Conservation (phyloP, 2,888 invertebrate genomes). For the Platycheirus albimanus region DNA sequence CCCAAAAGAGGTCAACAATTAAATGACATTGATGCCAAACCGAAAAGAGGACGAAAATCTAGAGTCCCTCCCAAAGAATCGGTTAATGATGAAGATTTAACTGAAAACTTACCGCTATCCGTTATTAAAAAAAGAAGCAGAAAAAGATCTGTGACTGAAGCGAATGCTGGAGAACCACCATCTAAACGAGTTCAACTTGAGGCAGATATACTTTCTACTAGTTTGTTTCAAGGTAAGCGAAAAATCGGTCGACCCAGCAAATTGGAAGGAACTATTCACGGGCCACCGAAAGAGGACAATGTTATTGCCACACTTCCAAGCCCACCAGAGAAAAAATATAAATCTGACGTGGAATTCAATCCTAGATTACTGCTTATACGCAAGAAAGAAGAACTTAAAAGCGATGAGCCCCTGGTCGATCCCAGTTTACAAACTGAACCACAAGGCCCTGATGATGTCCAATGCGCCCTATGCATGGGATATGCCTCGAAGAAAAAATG, state of each 20-base stretch:
- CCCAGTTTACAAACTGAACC: constrained; percentile 20
- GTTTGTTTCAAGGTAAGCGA: neutral
- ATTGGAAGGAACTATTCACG: neutral
- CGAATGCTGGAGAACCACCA: constrained; percentile 20
- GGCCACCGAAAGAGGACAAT: neutral
- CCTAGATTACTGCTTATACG: constrained; percentile 78
- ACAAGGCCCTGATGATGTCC: constrained; percentile 57
- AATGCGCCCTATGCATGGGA: constrained; percentile 80
- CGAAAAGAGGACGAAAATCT: neutral
- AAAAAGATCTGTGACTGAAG: constrained; percentile 1
- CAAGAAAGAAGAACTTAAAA: constrained; percentile 78
- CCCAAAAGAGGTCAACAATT: neutral
- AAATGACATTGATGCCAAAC: neutral
- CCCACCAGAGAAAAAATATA: constrained; percentile 38
- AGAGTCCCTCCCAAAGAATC: neutral
- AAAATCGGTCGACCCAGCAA: constrained; percentile 17
- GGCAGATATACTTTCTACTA: neutral
- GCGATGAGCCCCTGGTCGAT: constrained; percentile 75
- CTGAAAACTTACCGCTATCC: neutral
- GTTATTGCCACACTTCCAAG: neutral
- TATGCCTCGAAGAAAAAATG: constrained; percentile 75
- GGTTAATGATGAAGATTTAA: neutral
- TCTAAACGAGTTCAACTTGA: constrained; percentile 1
- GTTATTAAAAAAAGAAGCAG: neutral
- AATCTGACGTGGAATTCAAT: constrained; percentile 75